Evolutionary conservation across 2,888 invertebrate genomes (phyloP), one percentile per base, ranked within the genome.

Genomic region (Lasioglossum lativentre): DNA sequence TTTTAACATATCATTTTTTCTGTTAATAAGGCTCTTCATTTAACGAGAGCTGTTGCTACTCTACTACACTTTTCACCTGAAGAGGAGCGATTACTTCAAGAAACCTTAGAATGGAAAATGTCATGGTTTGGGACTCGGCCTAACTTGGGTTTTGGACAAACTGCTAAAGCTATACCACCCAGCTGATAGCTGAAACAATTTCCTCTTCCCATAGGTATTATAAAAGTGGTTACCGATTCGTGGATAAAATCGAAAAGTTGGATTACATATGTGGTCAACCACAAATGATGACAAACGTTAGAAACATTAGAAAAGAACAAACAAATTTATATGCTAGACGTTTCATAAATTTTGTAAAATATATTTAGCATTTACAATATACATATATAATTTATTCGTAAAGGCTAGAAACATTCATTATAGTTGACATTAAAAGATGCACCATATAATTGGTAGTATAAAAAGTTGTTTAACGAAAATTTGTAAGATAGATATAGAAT

Each of bases 41-140:
- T 99, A 92, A 98, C 98, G 23, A 97, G 98, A 93, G 99, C 99
- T 0, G 97, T 99, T 4, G 97, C 98, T 0, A 97, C 98, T 0
- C 95, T 99, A 79, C 96, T 99, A 47, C 97, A 98, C 86, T 97
- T 99, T 86, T 97, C 97, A 0, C 96, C 97, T 38, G 98, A 98
- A 92, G 99, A 99, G 95, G 98, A 99, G 93, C 97, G 97, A 91
- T 95, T 98, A 14, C 96, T 99, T 12, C 97, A 97, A 78, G 97
- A 98, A 91, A 98, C 98, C 0, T 94, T 98, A 84, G 97, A 97
- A 89, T 97, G 97, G 97, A 97, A 96, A 93, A 97, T 96, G 96
- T 97, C 97, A 10, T 97, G 97, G 97, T 97, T 97, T 94, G 97
- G 97, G 8, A 95, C 96, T 8, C 96, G 96, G 87, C 96, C 97